Evolutionary conservation across 2,888 invertebrate species (phyloP), one percentile per base, ranked within the genome.

Genomic region (Acronicta psi): DNA sequence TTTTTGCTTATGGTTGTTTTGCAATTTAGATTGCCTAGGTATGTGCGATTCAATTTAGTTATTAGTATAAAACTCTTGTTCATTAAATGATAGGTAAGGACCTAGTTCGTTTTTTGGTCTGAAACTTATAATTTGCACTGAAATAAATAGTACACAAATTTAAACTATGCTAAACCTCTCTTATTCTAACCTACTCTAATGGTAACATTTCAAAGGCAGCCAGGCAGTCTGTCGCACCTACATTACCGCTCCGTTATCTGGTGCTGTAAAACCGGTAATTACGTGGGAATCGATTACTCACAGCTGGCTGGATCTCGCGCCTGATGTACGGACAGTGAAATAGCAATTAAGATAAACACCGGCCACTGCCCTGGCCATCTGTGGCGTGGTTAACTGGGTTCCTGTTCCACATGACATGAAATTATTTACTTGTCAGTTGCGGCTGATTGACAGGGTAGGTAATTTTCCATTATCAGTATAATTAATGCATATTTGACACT

Each of bases 281-380:
- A 81, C 77, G 65, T 65, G 69, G 71, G 83, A 82, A 82, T 86
- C 82, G 80, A 87, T 88, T 84, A 83, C 78, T 71, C 66, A 51
- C 63, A 56, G 59, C 58, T n/a, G 65, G 69, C 68, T 68, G 65
- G 72, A 73, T 72, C 71, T 78, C 72, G 69, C 70, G 53, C 59
- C 51, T 69, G 80, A 77, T 75, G 57, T 62, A 72, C 56, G 53
- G 72, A 62, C 65, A 79, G 84, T 80, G 82, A 84, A 84, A 84
- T 80, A 76, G 82, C 81, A 80, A 86, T 86, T 86, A 84, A 75
- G 75, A 78, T 83, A 81, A 84, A 74, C 71, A 79, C 75, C 67
- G 78, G 74, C 70, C 75, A 75, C 62, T 74, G 75, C 61, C 73
- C 79, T 65, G 45, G 59, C 66, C 75, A 73, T 68, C 69, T 68